Evolutionary conservation across 2,797 vertebrate species (phyloP), one percentile per base, ranked within the genome.

Genomic region (Rhinogobio ventralis): DNA sequence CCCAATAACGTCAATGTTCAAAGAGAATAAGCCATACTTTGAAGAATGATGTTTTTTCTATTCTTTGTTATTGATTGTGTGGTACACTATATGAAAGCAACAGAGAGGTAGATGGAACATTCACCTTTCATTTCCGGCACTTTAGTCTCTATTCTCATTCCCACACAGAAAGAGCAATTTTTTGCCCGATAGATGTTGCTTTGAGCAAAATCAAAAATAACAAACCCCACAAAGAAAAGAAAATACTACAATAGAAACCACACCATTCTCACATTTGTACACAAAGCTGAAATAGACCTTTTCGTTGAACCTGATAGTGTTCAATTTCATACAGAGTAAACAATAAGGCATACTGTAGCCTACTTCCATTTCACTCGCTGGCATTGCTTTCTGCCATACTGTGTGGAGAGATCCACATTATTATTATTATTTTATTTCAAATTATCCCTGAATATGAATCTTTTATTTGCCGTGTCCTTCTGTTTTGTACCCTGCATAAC

Each of bases 11-110:
- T 55, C 79, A 62, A 2, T 67, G 66, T 85, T 83, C 83, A 87
- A 87, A 83, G 68, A 85, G 80, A 85, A 87, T 87, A 79, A 79
- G 86, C 36, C 51, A 79, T 82, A 68, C 86, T 87, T 85, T 87
- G 83, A 87, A 87, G 80, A 87, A 87, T 60, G 39, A 36, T 60
- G 39, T 33, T 85, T 81, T 66, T 45, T 42, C n/a, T 19, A 51
- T 57, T 74, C 60, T 66, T 79, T 82, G 75, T 82, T 87, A 85
- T 80, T 83, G 83, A 85, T 82, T 83, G 83, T 42, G 45, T 30
- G 25, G 60, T 66, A 82, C 30, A 49, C 78, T 84, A 46, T 84
- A 55, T 77, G 46, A 76, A 82, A 76, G 62, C 53, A 77, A 42
- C 53, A 36, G 73, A 76, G 73, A 57, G 85, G 60, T 62, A 76